Conservation (phyloP, 2,797 vertebrate species). For the Acipenser ruthenus region DNA sequence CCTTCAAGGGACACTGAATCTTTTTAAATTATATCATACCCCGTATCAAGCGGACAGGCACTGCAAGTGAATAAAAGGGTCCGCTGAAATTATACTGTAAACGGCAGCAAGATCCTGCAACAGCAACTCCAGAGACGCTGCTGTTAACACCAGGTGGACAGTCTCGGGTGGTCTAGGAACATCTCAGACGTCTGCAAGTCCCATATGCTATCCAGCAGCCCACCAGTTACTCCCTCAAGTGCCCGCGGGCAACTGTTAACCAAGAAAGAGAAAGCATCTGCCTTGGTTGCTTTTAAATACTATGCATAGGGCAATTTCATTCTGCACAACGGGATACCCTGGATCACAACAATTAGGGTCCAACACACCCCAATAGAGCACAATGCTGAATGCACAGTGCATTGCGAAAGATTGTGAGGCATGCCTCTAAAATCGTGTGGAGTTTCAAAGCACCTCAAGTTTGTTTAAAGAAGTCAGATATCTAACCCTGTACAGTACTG, state of each 20-base stretch:
- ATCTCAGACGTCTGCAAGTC: background rate
- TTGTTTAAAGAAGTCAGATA: too few relatives aligned
- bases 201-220: background rate
- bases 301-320: background rate
- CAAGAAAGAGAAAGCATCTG: constrained; percentile 17
- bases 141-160: background rate
- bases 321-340: background rate
- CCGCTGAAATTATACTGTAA: background rate
- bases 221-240: background rate
- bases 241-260: background rate
- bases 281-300: constrained; percentile 9
- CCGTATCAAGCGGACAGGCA: constrained; percentile 38
- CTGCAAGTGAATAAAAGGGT: constrained; percentile 28
- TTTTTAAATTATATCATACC: background rate
- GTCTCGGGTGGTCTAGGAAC: background rate
- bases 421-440: constrained; percentile 34
- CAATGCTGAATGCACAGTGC: too few relatives aligned
- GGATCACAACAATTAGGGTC: too few relatives aligned
- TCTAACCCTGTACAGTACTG: too few relatives aligned
- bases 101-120: background rate
- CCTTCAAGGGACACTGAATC: background rate
- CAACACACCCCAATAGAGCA: too few relatives aligned
- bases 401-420: constrained; percentile 24
- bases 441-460: too few relatives aligned
- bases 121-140: background rate